Evolutionary conservation across 2,797 vertebrate species (phyloP).

Genomic region (Lates japonicus): DNA sequence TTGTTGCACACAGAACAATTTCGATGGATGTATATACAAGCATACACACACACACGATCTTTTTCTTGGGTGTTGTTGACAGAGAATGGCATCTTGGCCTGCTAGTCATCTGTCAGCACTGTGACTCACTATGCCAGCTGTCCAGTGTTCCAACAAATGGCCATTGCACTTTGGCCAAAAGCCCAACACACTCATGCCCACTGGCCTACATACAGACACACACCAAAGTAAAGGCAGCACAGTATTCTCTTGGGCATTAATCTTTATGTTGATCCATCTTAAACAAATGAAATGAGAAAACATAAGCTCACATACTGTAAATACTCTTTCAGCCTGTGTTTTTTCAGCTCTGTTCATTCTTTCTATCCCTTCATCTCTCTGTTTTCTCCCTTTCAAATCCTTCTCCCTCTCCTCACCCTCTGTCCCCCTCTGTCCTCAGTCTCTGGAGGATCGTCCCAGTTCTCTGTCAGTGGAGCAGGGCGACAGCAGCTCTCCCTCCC

Average conservation of each 20-base stretch:
- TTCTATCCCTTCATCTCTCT: neutral
- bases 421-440: constrained; percentile 77
- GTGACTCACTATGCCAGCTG: constrained; percentile 80
- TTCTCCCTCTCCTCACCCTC: neutral
- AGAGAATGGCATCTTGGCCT: constrained; percentile 58
- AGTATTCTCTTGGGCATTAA: neutral
- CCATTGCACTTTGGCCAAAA: constrained; percentile 32
- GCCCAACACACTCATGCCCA: constrained; percentile 35
- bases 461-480: constrained; percentile 95
- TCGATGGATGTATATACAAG: constrained; percentile 16
- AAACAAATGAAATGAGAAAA: constrained; percentile 9
- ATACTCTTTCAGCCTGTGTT: neutral
- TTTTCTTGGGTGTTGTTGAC: constrained; percentile 62
- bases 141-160: constrained; percentile 67
- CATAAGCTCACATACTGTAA: neutral
- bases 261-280: constrained; percentile 8
- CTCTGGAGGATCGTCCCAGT: constrained; percentile 95
- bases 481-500: constrained; percentile 96
- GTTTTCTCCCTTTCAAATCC: neutral
- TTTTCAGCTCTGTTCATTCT: neutral
- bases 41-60: neutral
- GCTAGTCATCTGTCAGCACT: constrained; percentile 71
- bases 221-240: constrained; percentile 1
- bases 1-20: constrained; percentile 44
- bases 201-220: constrained; percentile 28